Evolutionary conservation across 2,797 vertebrate species (phyloP).

Genomic region (Craterocephalus amniculus): DNA sequence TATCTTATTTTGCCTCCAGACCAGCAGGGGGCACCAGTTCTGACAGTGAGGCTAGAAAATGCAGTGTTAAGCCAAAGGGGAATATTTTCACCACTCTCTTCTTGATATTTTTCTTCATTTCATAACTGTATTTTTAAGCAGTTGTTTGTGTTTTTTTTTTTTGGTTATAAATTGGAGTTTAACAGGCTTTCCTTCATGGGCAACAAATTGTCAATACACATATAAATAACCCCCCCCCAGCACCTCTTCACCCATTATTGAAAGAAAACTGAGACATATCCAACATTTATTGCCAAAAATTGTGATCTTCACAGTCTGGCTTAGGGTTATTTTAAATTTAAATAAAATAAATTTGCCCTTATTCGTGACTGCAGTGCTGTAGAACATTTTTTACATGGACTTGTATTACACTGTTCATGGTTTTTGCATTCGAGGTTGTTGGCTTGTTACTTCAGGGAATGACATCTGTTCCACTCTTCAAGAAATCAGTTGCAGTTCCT

Average conservation of each 20-base stretch:
- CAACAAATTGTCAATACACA: constrained; percentile 39
- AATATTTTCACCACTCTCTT: constrained; percentile 54
- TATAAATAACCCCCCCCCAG: not conserved
- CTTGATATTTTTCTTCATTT: constrained; percentile 62
- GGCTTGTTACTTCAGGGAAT: too few relatives aligned
- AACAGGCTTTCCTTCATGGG: constrained; percentile 42
- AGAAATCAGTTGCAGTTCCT: not conserved
- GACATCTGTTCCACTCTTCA: too few relatives aligned
- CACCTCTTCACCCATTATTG: constrained; percentile 23
- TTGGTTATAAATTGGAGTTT: constrained; percentile 51
- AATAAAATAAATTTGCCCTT: constrained; percentile 80
- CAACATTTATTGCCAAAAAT: constrained; percentile 78
- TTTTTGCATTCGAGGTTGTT: not conserved
- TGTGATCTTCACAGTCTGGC: constrained; percentile 84
- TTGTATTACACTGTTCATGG: not conserved
- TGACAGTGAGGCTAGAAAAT: constrained; percentile 17
- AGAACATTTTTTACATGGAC: not conserved
- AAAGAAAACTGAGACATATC: constrained; percentile 49
- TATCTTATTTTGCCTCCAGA: not conserved
- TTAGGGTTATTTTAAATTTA: constrained; percentile 93
- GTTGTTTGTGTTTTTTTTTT: constrained; percentile 54
- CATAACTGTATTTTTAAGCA: constrained; percentile 45
- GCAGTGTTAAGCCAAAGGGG: constrained; percentile 79
- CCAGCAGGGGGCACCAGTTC: not conserved
- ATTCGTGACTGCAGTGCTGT: constrained; percentile 30